Evolutionary conservation across 2,113 vertebrate species (phyloP), one percentile per base, ranked within the genome.

Genomic region (Hydropotes inermis): DNA sequence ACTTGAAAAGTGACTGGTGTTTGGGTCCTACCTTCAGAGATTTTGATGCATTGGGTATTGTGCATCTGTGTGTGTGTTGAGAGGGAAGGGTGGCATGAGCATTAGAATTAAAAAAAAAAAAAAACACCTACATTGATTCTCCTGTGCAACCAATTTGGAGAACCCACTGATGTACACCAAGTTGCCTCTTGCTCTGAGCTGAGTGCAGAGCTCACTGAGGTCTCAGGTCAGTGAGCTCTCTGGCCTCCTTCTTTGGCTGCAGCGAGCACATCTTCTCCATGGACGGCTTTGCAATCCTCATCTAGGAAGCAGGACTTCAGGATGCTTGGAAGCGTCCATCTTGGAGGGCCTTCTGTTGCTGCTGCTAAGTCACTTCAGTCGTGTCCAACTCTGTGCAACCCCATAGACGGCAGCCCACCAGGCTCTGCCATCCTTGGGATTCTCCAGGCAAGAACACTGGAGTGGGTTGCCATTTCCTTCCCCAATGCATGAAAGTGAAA

Each of bases 121-220:
- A 67, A 52, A 89, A 45, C 6, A 81, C n/a, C 74, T 39, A 12
- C 2, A 10, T 13, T 10, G 43, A 89, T 85, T 76, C 28, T 91
- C 67, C 19, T 0, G 2, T 9, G 85, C 60, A 83, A 70, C 50
- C 36, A 19, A 9, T 54, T 15, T 58, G 47, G 84, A 82, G 81
- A 89, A 33, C 12, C 11, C 25, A 4, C n/a, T 67, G 55, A 19
- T 8, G 8, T 21, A 2, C 0, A 3, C 70, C 2, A 0, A 33
- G 25, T 12, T 19, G 7, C 33, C 10, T 23, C 79, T 58, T 45
- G 67, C 55, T 92, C 47, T 0, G 21, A 94, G 91, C 79, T 54
- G 33, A 54, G 25, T 39, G 11, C 94, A 61, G 79, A 76, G 54
- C 54, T 85, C 27, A 5, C 6, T 11, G 45, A 43, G 23, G 19